Percentiles rank a stretch among this genome's conserved stretches.
phyloP scores from a whole-genome alignment of 2,797 vertebrate species.

The Myotis findleyi region DNA sequence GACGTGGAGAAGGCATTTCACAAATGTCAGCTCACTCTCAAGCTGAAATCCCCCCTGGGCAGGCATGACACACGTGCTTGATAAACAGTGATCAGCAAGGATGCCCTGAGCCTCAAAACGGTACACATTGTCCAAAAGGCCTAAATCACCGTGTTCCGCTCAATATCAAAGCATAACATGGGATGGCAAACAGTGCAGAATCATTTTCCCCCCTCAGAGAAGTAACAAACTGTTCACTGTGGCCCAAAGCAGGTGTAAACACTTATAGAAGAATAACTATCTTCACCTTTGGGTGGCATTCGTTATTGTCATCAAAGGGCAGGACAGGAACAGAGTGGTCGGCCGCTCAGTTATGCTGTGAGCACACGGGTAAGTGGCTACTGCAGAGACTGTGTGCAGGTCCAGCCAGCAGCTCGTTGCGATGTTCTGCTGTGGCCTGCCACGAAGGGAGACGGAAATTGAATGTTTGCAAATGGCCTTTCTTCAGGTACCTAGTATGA shows the following conservation, averaged over 20 bases:
- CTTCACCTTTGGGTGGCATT: not conserved
- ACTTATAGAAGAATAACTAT: slow-evolving; percentile 42
- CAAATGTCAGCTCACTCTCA: not conserved
- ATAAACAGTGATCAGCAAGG: not conserved
- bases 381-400: not conserved
- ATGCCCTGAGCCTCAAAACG: not conserved
- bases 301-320: slow-evolving; percentile 4
- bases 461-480: slow-evolving; percentile 49
- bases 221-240: not conserved
- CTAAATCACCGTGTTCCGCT: not conserved
- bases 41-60: not conserved
- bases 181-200: not conserved
- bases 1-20: not conserved
- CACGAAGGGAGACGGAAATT: slow-evolving; percentile 31
- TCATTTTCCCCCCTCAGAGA: not conserved
- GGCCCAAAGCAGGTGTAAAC: not conserved
- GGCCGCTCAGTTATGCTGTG: not conserved
- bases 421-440: not conserved
- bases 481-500: slow-evolving; percentile 36
- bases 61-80: not conserved
- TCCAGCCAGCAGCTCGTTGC: not conserved
- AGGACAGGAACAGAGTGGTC: not conserved
- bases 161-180: not conserved
- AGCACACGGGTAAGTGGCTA: not conserved
- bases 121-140: not conserved